Base-by-base conservation (phyloP, 1,140 invertebrate genomes). In the Aphis craccivora region DNA sequence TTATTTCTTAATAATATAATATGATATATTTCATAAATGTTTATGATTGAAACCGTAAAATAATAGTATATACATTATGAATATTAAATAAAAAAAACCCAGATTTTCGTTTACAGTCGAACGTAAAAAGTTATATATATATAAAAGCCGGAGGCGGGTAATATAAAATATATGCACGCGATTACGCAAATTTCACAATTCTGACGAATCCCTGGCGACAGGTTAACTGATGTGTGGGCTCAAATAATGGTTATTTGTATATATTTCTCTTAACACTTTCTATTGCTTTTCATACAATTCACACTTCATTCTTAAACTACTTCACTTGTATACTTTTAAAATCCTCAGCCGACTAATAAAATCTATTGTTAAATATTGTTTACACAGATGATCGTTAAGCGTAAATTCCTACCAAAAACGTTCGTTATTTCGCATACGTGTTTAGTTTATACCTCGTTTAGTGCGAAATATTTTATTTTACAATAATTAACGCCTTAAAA, bases 161-260 rank as follows among this genome's bases (percentile, higher is more conserved):
- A 87, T 48, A 48, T n/a, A 84, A 43, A 40, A 35, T n/a, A n/a
- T n/a, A 40, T 30, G 30, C 37, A 14, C 37, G 22, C 25, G 23
- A 43, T 86, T 25, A 35, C 45, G n/a, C n/a, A n/a, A 35, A 53
- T 89, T 89, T 89, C 87, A 53, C 87, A 53, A 53, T 37, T 53
- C 22, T 25, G 48, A 53, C 22, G 87, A 37, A 89, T 89, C 20
- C 53, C 22, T 45, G 87, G 0, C 20, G 35, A 53, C 86, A 43
- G 83, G 83, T 84, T 84, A 25, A 2, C 18, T 9, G 7, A 14
- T 35, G 30, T 88, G 30, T 48, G n/a, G 86, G 43, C 5, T 18
- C 7, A 18, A 35, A 11, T 35, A 35, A 11, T 35, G 87, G 37
- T 89, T 53, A 89, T 86, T 86, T 86, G 45, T 86, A 9, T 86